Evolutionary conservation across 2,113 vertebrate species (phyloP).

Genomic region (Montifringilla adamsi): DNA sequence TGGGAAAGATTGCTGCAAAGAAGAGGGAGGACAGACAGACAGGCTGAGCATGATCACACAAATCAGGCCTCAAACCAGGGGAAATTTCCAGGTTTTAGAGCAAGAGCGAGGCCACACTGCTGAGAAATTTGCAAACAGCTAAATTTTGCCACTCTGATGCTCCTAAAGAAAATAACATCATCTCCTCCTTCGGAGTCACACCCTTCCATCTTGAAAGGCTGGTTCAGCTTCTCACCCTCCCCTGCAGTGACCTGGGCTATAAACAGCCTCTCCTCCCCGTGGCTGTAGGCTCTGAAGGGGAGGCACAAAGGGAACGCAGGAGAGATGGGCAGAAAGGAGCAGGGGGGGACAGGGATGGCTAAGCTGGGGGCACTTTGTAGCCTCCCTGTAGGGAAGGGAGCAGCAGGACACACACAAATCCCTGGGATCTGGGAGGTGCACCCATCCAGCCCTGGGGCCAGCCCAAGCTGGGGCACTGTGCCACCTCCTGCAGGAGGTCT

Average conservation of each 20-base stretch:
- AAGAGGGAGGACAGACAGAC: background rate
- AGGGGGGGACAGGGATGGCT: too few species aligned
- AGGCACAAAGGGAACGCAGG: background rate
- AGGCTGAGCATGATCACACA: background rate
- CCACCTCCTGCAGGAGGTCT: too few species aligned
- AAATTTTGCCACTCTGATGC: background rate
- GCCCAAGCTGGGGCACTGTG: background rate
- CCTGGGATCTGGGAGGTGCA: accelerated
- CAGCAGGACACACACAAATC: accelerated
- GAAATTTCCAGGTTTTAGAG: background rate
- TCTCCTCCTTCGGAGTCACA: background rate
- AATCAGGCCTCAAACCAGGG: background rate
- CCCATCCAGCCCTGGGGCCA: background rate
- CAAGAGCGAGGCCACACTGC: background rate
- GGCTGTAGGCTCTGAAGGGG: background rate
- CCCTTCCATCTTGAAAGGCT: background rate
- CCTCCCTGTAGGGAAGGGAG: background rate
- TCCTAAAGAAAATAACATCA: background rate
- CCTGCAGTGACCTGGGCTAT: background rate
- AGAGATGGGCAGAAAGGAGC: background rate
- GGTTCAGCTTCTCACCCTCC: background rate
- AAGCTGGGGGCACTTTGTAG: background rate
- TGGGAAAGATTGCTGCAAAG: background rate
- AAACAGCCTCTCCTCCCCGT: background rate
- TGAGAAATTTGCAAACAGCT: background rate